Base-by-base conservation (phyloP, 1,140 invertebrate genomes). In the Pseudoatta argentina region DNA sequence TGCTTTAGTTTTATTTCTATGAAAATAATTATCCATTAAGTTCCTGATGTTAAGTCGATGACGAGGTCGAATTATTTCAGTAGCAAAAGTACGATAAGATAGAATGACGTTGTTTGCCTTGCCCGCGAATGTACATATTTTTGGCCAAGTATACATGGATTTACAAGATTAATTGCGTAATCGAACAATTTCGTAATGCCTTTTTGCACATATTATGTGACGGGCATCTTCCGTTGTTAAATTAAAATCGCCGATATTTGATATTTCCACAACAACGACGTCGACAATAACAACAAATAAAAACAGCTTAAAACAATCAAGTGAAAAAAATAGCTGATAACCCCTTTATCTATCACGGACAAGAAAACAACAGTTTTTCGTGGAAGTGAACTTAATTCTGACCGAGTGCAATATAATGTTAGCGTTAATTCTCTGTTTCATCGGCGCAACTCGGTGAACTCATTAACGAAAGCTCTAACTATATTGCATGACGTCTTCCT, bases 11-110 rank as follows among this genome's bases (percentile, higher is more conserved):
- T 79, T 55, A 67, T 53, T n/a, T 66, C 1, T 66, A 14, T 5
- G 12, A 64, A 21, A 34, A 55, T 67, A 81, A 21, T 69, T 34
- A 55, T 57, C 14, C 51, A 55, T 71, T 71, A 69, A 79, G 71
- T 55, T 71, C n/a, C 61, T 63, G 18, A 48, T 27, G 16, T 0
- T 16, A 44, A 34, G 48, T 53, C 27, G 30, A 39, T 63, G 34
- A 27, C 27, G 6, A 78, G 18, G n/a, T 24, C 44, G n/a, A 57
- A 48, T 73, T 79, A 53, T 79, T 69, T 44, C 51, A 21, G 48
- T 69, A 71, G 63, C 51, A 57, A 71, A 61, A 71, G 51, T n/a
- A 57, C 51, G 78, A 81, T 71, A 81, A 81, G 78, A 81, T 81
- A 81, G 21, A 81, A 57, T 53, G 44, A 7, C n/a, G n/a, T 21